Evolutionary conservation across 2,113 vertebrate species (phyloP).

Genomic region (Etheostoma cragini): DNA sequence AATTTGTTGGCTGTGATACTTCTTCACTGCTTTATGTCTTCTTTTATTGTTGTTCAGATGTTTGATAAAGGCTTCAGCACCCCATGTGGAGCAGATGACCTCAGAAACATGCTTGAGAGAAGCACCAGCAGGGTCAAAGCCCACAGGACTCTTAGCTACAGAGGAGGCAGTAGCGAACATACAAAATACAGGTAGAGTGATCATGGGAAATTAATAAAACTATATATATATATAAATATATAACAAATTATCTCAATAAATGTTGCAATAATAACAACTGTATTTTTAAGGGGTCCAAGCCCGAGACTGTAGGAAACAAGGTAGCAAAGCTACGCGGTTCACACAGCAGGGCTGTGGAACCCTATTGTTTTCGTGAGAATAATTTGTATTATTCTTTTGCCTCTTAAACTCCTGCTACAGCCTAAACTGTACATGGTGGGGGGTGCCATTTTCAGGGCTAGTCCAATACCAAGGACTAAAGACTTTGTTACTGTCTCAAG

Average conservation of each 20-base stretch:
- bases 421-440: too few relatives aligned
- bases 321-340: too few relatives aligned
- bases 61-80: slow-evolving; percentile 42
- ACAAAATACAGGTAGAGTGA: slow-evolving; percentile 67
- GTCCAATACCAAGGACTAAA: too few relatives aligned
- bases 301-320: too few relatives aligned
- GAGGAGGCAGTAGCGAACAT: slow-evolving; percentile 61
- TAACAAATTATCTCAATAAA: background rate
- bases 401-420: too few relatives aligned
- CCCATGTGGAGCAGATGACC: slow-evolving; percentile 81
- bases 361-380: too few relatives aligned
- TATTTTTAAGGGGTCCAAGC: background rate
- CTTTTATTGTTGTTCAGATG: slow-evolving; percentile 61
- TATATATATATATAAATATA: background rate
- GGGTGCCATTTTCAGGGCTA: too few relatives aligned
- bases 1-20: background rate
- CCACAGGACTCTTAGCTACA: slow-evolving; percentile 67
- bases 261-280: background rate
- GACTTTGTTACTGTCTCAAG: too few relatives aligned
- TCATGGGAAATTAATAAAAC: background rate
- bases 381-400: too few relatives aligned
- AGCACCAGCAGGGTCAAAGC: slow-evolving; percentile 66
- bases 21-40: background rate
- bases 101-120: slow-evolving; percentile 72
- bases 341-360: too few relatives aligned